Evolutionary conservation across 2,888 invertebrate genomes (phyloP), one percentile per base, ranked within the genome.

Genomic region (Zonitis immaculata): DNA sequence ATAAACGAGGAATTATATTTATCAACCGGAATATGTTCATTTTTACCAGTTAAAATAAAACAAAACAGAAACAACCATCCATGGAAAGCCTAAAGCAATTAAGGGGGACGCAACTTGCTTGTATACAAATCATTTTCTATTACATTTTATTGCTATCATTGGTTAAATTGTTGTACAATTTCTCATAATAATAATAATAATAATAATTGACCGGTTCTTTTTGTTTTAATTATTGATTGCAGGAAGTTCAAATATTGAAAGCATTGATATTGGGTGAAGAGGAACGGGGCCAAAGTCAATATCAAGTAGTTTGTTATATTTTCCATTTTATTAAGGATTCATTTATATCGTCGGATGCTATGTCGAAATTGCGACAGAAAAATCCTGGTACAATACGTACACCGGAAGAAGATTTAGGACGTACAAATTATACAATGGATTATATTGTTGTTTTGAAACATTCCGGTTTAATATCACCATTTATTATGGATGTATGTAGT

Each of bases 301-400:
- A 89, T 73, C 93, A 94, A 78, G 89, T 89, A 5, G 84, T 95
- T 76, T 96, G 96, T 75, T 95, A 95, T 75, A 85, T 95, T 9
- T 89, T 89, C 49, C 90, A 91, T 71, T 91, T 93, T 66, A 86
- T 88, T 49, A 93, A 92, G 77, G 90, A 91, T 63, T 94, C 95
- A 69, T 96, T 95, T 73, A 95, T 96, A 69, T 92, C 95, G 4
- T 90, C 95, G 4, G 96, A 96, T 77, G 95, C 95, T 16, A 95
- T 96, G 93, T 90, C 95, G 28, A 96, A 96, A 75, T 77, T 96
- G 47, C 82, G 95, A 73, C 96, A 96, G 82, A 90, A 75, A 54
- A 77, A 77, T 63, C 76, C 76, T 11, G 73, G 75, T 49, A 73
- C 74, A 2, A 66, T 70, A 35, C 82, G 96, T 27, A 85, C 87